Percentiles rank a stretch among this genome's conserved stretches.
phyloP scores from a whole-genome alignment of 2,888 invertebrate species.

The Mythimna vitellina region DNA sequence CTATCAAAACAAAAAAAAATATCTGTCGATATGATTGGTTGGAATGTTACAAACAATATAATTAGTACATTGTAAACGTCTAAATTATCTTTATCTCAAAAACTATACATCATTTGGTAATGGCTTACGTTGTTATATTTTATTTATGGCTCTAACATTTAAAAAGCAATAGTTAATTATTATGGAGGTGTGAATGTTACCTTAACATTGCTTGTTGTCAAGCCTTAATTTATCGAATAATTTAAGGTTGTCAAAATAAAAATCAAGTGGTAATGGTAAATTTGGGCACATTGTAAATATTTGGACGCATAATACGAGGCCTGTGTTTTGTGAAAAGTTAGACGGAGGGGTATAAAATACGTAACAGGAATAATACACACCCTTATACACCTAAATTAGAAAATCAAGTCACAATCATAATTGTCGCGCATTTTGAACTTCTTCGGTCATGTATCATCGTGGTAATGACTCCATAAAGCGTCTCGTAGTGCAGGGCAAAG shows the following conservation, averaged over 20 bases:
- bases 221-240: constrained; percentile 20
- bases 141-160: constrained; percentile 50
- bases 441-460: too few species aligned
- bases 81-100: constrained; percentile 23
- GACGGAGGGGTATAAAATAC: neutral
- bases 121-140: constrained; percentile 14
- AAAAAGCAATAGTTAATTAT: constrained; percentile 23
- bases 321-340: neutral
- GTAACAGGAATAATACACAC: too few species aligned
- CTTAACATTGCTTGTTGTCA: constrained; percentile 15
- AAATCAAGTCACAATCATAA: too few species aligned
- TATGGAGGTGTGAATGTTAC: constrained; percentile 38
- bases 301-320: neutral
- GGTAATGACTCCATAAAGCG: too few species aligned
- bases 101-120: constrained; percentile 25
- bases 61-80: neutral
- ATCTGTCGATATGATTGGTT: too few species aligned
- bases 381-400: too few species aligned
- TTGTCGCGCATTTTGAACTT: too few species aligned
- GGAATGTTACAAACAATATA: neutral
- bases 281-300: neutral
- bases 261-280: neutral
- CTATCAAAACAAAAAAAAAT: neutral
- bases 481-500: too few species aligned
- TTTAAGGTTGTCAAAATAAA: neutral